phyloP scores from a whole-genome alignment of 2,888 invertebrate genomes.

The Chloromyia formosa region DNA sequence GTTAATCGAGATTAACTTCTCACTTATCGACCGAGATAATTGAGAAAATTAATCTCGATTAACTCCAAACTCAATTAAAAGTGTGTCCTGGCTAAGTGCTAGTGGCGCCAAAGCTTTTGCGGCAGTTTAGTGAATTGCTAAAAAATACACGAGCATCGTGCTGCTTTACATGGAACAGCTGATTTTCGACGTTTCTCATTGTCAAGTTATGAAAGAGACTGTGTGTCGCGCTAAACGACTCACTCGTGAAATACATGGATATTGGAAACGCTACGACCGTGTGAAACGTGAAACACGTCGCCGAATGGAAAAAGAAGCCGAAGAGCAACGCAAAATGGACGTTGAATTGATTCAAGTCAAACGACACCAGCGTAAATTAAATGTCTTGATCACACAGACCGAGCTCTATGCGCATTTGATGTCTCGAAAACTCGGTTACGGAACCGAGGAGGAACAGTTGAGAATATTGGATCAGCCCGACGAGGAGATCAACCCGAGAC shows the following conservation, averaged over 20 bases:
- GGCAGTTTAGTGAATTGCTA: no score
- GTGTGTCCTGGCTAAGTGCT: no score
- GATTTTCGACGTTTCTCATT: no score
- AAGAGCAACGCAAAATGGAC: conserved; percentile 93
- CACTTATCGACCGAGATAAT: no score
- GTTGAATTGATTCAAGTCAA: conserved; percentile 87
- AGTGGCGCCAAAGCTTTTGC: no score
- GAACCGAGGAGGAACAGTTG: conserved; percentile 76
- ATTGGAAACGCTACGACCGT: conserved; percentile 94
- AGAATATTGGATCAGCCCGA: conserved; percentile 87
- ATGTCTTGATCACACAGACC: conserved; percentile 95
- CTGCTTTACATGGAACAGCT: no score
- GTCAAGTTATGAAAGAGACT: conserved; percentile 92
- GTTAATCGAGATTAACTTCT: no score
- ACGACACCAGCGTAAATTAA: conserved; percentile 91
- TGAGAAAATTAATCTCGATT: no score
- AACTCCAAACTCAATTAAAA: no score
- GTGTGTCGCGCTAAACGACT: conserved; percentile 90
- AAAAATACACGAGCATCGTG: no score
- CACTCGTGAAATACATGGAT: conserved; percentile 88
- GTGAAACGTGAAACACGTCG: conserved; percentile 91
- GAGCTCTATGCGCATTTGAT: conserved; percentile 97
- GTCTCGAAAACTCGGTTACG: conserved; percentile 86
- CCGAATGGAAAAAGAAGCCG: conserved; percentile 90
- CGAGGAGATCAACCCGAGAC: conserved; percentile 80